phyloP scores from a whole-genome alignment of 2,888 invertebrate species.

The Cybosia mesomella region DNA sequence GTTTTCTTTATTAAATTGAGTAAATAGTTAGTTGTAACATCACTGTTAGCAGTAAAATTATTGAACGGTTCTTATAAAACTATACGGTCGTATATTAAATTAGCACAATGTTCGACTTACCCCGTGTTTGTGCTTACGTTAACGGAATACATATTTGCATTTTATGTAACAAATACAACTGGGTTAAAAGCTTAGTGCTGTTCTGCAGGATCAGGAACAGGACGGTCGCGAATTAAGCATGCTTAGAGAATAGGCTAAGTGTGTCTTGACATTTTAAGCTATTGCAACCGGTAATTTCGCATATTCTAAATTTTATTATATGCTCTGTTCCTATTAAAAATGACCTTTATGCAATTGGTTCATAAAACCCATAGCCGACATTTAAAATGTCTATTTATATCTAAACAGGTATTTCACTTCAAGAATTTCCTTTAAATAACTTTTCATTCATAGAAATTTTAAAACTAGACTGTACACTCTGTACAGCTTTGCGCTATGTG shows the following conservation, averaged over 20 bases:
- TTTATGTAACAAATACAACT: slow-evolving; percentile 62
- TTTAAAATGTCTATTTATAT: slow-evolving; percentile 34
- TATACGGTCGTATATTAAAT: slow-evolving; percentile 39
- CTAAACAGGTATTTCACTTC: background rate
- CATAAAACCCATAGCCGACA: slow-evolving; percentile 25
- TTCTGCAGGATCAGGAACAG: slow-evolving; percentile 53
- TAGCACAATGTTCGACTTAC: slow-evolving; percentile 57
- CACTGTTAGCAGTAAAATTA: slow-evolving; percentile 33
- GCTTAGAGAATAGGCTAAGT: slow-evolving; percentile 17
- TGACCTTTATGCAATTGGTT: slow-evolving; percentile 31
- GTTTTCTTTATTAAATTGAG: slow-evolving; percentile 38
- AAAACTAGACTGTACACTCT: background rate
- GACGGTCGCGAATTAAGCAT: slow-evolving; percentile 45
- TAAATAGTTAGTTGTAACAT: slow-evolving; percentile 51
- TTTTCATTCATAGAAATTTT: background rate
- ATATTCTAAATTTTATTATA: background rate
- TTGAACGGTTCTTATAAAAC: slow-evolving; percentile 31
- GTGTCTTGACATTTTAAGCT: slow-evolving; percentile 11
- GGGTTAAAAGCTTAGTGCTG: slow-evolving; percentile 79
- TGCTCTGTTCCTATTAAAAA: slow-evolving; percentile 7
- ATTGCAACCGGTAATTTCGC: background rate
- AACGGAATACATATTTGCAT: slow-evolving; percentile 67
- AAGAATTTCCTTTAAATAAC: background rate
- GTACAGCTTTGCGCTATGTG: background rate
- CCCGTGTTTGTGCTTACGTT: slow-evolving; percentile 58